phyloP scores from a whole-genome alignment of 2,797 vertebrate species.

The Erpetoichthys calabaricus region DNA sequence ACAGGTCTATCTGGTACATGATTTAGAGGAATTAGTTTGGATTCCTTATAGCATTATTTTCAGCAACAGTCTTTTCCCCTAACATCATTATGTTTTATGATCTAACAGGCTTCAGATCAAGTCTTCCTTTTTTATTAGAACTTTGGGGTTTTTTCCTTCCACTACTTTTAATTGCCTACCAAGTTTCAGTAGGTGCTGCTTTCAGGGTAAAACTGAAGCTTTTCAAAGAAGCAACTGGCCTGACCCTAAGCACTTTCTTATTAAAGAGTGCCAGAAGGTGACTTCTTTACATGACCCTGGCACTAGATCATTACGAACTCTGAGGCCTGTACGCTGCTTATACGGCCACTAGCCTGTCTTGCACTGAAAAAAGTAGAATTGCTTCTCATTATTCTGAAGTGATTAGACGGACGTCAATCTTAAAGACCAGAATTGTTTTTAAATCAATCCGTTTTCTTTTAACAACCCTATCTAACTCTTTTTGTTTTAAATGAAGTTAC shows the following conservation, averaged over 20 bases:
- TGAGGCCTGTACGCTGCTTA: background rate
- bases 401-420: background rate
- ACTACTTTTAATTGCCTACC: constrained; percentile 24
- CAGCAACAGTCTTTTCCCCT: too few species aligned
- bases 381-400: background rate
- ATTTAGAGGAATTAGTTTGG: too few species aligned
- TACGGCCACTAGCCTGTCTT: background rate
- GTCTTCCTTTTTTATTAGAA: constrained; percentile 32
- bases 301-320: constrained; percentile 1
- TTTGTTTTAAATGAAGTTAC: background rate
- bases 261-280: constrained; percentile 41
- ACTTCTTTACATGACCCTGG: constrained; percentile 32
- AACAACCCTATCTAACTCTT: background rate
- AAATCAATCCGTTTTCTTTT: too few species aligned
- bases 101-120: background rate
- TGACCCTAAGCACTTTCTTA: constrained; percentile 52
- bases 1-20: too few species aligned
- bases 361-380: background rate
- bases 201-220: constrained; percentile 44
- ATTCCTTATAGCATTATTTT: too few species aligned
- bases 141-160: constrained; percentile 38
- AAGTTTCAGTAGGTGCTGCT: constrained; percentile 33
- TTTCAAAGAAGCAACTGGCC: constrained; percentile 45
- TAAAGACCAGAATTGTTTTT: background rate
- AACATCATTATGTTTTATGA: background rate